A percentile compares a stretch with the other conserved stretches of the same genome.
These are phyloP conservation scores for Drosophila carrolli DNA, from an alignment of 1,140 invertebrate genomes.

Conservation along the genomic window DNA sequence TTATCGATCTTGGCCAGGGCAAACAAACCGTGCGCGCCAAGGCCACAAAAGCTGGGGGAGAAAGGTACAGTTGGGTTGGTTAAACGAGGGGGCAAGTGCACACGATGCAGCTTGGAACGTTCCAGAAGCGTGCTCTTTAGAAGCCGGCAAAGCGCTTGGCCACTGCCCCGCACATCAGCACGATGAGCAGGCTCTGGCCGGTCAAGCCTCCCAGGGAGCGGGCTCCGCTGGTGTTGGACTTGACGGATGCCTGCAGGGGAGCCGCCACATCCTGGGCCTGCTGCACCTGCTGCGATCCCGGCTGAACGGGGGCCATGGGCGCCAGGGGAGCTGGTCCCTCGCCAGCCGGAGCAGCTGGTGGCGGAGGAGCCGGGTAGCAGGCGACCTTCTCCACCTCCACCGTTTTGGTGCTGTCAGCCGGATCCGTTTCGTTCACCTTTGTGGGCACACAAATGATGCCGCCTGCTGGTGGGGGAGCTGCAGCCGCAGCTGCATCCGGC, in stretches of 20 bases:
- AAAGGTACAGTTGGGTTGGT: constrained; percentile 1
- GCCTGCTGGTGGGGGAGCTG: constrained; percentile 54
- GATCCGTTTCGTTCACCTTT: constrained; percentile 80
- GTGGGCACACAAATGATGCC: constrained; percentile 80
- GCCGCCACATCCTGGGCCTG: constrained; percentile 39
- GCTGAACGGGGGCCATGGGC: constrained; percentile 55
- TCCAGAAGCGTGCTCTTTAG: constrained; percentile 17
- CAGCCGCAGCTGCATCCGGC: constrained; percentile 41
- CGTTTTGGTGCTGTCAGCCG: constrained; percentile 70
- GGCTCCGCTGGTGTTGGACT: constrained; percentile 34
- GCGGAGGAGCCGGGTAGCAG: constrained; percentile 79
- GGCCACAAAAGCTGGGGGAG: constrained; percentile 9
- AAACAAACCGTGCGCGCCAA: constrained; percentile 4
- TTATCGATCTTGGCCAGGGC: constrained; percentile 36
- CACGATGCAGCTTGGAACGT: constrained; percentile 23
- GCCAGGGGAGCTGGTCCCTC: constrained; percentile 60
- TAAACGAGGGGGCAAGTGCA: not conserved
- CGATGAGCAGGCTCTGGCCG: not conserved
- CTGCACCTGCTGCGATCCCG: constrained; percentile 48
- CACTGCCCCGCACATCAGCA: not conserved
- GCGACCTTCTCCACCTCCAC: constrained; percentile 80
- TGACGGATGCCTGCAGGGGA: constrained; percentile 66
- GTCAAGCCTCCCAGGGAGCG: not conserved
- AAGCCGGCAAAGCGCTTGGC: constrained; percentile 16
- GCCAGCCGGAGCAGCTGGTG: constrained; percentile 55